Percentiles rank a stretch among this genome's conserved stretches.
These are phyloP conservation scores for Neoascia interrupta DNA, from an alignment of 2,888 invertebrate genomes.

Conservation along the genomic window DNA sequence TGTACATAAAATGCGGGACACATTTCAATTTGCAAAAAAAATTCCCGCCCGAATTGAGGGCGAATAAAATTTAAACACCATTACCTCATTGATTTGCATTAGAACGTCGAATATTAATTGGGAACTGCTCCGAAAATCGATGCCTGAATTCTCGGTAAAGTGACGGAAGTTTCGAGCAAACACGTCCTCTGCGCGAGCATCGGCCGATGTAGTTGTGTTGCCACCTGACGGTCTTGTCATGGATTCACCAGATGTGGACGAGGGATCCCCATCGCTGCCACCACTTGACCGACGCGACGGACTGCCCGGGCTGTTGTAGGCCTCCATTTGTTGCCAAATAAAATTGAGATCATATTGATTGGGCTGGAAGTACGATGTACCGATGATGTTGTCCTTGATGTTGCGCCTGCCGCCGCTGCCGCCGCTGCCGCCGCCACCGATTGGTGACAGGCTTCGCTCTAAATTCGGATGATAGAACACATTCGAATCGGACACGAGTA, in stretches of 20 bases:
- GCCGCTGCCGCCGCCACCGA: not conserved
- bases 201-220: not conserved
- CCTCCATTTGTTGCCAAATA: slow-evolving; percentile 79
- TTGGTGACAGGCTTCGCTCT: slow-evolving; percentile 80
- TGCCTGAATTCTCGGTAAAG: slow-evolving; percentile 81
- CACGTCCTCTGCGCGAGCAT: slow-evolving; percentile 72
- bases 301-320: slow-evolving; percentile 70
- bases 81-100: slow-evolving; percentile 84
- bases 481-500: slow-evolving; percentile 77
- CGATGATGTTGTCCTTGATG: slow-evolving; percentile 76
- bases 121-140: slow-evolving; percentile 95
- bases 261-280: slow-evolving; percentile 28
- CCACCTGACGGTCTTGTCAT: slow-evolving; percentile 28
- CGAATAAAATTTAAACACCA: slow-evolving; percentile 69
- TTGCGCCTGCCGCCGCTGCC: not conserved
- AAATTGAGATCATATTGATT: slow-evolving; percentile 80
- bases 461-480: slow-evolving; percentile 83
- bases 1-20: slow-evolving; percentile 55
- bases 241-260: slow-evolving; percentile 39
- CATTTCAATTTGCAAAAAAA: slow-evolving; percentile 64
- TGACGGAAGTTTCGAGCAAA: slow-evolving; percentile 76
- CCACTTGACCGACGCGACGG: slow-evolving; percentile 51
- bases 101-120: slow-evolving; percentile 95
- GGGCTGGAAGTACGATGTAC: slow-evolving; percentile 76
- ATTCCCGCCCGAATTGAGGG: slow-evolving; percentile 14